phyloP scores from a whole-genome alignment of 2,113 vertebrate genomes.

The Benitochromis conjunctus region DNA sequence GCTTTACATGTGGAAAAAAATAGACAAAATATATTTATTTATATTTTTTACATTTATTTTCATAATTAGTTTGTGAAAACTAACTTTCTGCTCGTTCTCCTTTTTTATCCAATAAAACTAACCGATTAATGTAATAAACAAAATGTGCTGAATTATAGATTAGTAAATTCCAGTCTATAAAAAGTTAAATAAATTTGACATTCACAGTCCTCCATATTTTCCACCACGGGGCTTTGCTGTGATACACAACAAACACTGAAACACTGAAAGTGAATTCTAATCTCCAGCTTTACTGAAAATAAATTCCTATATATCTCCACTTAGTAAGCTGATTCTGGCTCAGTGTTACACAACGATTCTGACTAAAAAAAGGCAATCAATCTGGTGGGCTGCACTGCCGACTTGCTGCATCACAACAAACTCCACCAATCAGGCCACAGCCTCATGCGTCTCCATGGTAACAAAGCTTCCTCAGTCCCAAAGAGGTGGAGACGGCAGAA shows the following conservation, averaged over 20 bases:
- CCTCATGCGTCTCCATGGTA: constrained; percentile 70
- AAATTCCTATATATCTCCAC: neutral
- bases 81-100: neutral
- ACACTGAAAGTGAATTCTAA: neutral
- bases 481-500: constrained; percentile 44
- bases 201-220: neutral
- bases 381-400: constrained; percentile 39
- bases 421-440: constrained; percentile 49
- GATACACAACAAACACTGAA: neutral
- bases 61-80: neutral
- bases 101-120: neutral
- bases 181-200: neutral
- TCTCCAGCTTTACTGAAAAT: neutral
- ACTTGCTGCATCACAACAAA: constrained; percentile 58
- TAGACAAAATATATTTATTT: neutral
- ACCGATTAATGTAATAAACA: neutral
- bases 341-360: neutral
- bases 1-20: neutral
- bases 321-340: neutral
- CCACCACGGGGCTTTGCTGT: neutral
- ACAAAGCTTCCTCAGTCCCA: constrained; percentile 54
- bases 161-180: neutral
- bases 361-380: constrained; percentile 27
- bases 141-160: neutral
- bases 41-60: neutral